These are phyloP conservation scores for Phortica okadai DNA, from an alignment of 2,888 invertebrate genomes.

Conservation along the genomic window DNA sequence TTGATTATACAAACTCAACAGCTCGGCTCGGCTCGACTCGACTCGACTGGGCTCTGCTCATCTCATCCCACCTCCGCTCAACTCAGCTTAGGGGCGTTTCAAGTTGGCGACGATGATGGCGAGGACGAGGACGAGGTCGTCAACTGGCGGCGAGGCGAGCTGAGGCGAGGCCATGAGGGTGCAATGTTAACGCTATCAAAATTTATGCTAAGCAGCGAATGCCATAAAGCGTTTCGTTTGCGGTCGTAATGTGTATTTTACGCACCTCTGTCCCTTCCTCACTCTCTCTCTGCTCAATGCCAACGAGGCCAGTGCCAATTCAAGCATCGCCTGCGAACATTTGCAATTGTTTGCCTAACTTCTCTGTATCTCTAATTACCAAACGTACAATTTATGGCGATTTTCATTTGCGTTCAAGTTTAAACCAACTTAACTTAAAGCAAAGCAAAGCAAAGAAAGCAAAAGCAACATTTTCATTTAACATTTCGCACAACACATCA, in stretches of 20 bases:
- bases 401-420: not conserved
- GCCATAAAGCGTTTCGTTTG: constrained; percentile 8
- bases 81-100: not conserved
- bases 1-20: not conserved
- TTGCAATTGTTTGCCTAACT: no score
- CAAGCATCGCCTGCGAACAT: no score
- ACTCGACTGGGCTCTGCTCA: not conserved
- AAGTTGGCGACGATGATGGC: not conserved
- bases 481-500: no score
- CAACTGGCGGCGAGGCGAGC: not conserved
- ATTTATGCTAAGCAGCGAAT: constrained; percentile 9
- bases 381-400: not conserved
- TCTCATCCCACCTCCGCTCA: no score
- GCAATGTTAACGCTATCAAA: not conserved
- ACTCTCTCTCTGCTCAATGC: no score
- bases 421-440: not conserved
- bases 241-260: not conserved
- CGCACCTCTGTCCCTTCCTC: no score
- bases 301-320: no score
- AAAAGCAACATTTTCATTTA: not conserved
- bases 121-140: not conserved
- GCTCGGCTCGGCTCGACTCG: not conserved
- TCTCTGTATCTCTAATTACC: not conserved
- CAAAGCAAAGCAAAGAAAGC: not conserved
- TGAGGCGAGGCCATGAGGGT: not conserved